These are phyloP conservation scores for Entomobrya proxima DNA, from an alignment of 2,888 invertebrate genomes.

Conservation along the genomic window DNA sequence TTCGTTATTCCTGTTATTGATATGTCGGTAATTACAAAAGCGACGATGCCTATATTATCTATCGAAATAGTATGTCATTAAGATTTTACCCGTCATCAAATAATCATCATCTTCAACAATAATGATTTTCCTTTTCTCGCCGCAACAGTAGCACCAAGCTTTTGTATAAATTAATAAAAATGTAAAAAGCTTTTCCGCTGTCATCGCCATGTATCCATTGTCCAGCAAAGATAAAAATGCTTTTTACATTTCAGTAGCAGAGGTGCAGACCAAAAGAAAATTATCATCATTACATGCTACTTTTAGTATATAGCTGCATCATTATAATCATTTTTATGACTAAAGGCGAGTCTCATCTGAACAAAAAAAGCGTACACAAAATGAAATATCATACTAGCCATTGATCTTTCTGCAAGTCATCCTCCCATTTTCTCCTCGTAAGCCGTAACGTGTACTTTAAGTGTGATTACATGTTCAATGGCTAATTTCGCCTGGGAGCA, in stretches of 20 bases:
- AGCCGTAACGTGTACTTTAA: constrained; percentile 3
- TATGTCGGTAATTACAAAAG: too few relatives aligned
- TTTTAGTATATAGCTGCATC: background rate
- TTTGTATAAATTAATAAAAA: constrained; percentile 4
- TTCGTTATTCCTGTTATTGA: constrained; percentile 8
- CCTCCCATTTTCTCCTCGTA: constrained; percentile 16
- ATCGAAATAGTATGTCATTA: background rate
- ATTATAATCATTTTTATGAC: background rate
- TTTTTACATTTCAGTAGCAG: background rate
- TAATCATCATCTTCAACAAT: constrained; percentile 19
- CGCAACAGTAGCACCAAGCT: constrained; percentile 15
- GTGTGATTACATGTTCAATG: constrained; percentile 58
- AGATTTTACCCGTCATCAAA: constrained; percentile 22
- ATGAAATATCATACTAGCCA: background rate
- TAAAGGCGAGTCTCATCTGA: background rate
- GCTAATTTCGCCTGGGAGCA: constrained; percentile 54
- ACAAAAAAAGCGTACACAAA: constrained; percentile 7
- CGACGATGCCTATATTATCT: background rate
- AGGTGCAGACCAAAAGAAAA: background rate
- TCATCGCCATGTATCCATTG: constrained; percentile 43
- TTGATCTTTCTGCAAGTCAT: constrained; percentile 42
- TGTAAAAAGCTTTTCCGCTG: constrained; percentile 37
- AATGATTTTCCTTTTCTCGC: constrained; percentile 12
- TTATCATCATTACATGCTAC: background rate
- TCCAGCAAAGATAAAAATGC: constrained; percentile 18